These are phyloP conservation scores for Rhagophthalmus giganteus DNA, from an alignment of 2,888 invertebrate species.

Conservation along the genomic window DNA sequence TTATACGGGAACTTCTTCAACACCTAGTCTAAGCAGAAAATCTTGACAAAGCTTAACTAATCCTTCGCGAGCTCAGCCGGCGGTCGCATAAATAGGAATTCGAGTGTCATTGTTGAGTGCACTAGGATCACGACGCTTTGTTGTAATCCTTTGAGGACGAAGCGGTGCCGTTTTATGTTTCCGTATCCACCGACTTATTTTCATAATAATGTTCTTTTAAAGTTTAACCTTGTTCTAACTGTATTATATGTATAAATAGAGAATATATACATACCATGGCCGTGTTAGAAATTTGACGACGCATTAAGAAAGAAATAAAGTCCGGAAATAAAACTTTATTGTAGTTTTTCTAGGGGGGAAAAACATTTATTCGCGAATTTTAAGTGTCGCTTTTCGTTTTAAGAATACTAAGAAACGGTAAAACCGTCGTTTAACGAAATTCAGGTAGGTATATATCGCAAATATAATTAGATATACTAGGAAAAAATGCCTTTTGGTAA, in stretches of 20 bases:
- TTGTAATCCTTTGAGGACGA: conserved; percentile 22
- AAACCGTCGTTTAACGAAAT: too few relatives aligned
- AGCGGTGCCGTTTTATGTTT: conserved; percentile 16
- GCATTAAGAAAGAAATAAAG: neutral
- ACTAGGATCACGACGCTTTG: conserved; percentile 23
- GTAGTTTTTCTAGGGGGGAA: neutral
- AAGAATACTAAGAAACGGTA: neutral
- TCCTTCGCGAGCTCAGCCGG: conserved; percentile 17
- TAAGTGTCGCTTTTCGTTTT: neutral
- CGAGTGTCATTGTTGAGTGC: conserved; percentile 26
- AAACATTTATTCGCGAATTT: neutral
- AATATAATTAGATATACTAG: neutral
- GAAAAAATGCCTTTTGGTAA: too few relatives aligned
- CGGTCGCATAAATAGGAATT: conserved; percentile 29
- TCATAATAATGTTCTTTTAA: conserved; percentile 12
- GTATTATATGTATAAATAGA: neutral
- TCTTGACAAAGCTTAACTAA: conserved; percentile 20
- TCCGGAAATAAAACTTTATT: too few relatives aligned
- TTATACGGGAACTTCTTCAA: neutral
- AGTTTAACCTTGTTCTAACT: conserved; percentile 1
- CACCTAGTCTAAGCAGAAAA: conserved; percentile 9
- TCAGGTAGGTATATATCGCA: neutral
- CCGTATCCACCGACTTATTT: conserved; percentile 13
- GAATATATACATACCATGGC: too few relatives aligned
- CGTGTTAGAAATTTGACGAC: neutral